Evolutionary conservation across 2,797 vertebrate species (phyloP).

Genomic region (Malurus splendens): DNA sequence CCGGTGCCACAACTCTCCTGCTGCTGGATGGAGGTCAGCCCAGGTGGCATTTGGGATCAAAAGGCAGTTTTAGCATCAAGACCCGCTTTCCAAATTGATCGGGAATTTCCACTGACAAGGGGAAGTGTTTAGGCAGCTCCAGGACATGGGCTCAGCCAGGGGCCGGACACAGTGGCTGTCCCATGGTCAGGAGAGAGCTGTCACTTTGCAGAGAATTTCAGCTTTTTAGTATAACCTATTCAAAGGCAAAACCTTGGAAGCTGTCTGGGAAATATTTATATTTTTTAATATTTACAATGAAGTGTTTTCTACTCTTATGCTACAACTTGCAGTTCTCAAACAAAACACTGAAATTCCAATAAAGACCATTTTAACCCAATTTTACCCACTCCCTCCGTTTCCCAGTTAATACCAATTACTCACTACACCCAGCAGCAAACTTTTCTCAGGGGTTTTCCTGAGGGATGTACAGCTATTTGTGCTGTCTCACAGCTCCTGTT

Average conservation of each 20-base stretch:
- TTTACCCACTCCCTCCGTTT: not conserved
- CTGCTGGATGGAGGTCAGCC: not conserved
- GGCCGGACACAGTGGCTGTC: fast-evolving
- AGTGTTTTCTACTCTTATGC: not conserved
- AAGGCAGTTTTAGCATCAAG: not conserved
- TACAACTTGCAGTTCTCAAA: not conserved
- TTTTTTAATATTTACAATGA: not conserved
- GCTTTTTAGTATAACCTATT: not conserved
- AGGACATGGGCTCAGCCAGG: fast-evolving
- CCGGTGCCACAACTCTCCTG: fast-evolving
- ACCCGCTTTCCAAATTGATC: not conserved
- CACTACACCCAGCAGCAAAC: not conserved
- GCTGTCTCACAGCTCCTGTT: not conserved
- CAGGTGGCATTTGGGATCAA: not conserved
- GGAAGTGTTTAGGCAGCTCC: not conserved
- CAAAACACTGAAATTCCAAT: not conserved
- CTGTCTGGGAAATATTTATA: not conserved
- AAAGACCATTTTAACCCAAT: not conserved
- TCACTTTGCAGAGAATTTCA: not conserved
- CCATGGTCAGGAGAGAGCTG: fast-evolving
- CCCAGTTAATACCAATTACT: not conserved
- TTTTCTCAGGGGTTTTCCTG: not conserved
- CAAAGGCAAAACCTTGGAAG: not conserved
- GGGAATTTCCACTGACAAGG: fast-evolving
- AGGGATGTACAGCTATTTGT: not conserved